Evolutionary conservation across 2,797 vertebrate species (phyloP).

Genomic region (Caiman crocodilus): DNA sequence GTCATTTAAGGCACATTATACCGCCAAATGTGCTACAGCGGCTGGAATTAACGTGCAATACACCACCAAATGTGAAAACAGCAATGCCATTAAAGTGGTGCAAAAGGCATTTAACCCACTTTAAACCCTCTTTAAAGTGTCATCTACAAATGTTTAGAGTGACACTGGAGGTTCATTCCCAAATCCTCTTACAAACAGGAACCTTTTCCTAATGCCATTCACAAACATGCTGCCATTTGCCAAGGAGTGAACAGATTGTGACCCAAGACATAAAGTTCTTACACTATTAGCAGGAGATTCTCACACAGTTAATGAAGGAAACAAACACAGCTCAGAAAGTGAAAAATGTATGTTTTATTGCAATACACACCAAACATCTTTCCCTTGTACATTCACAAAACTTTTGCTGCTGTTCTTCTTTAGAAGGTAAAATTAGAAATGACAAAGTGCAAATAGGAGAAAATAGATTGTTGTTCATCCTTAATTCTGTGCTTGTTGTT

Average conservation of each 20-base stretch:
- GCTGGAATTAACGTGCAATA: no score
- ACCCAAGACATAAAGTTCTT: background rate
- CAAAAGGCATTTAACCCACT: no score
- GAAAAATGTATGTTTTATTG: background rate
- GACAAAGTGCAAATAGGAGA: background rate
- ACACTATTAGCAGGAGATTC: background rate
- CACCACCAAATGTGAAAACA: no score
- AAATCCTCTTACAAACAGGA: background rate
- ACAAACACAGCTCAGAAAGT: background rate
- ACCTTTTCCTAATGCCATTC: background rate
- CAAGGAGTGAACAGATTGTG: rapidly evolving
- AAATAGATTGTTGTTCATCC: background rate
- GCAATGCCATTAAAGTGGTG: no score
- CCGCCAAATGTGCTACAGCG: no score
- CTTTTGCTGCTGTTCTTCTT: background rate
- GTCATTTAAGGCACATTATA: no score
- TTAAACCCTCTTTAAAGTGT: no score
- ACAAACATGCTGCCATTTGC: background rate
- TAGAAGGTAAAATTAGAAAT: background rate
- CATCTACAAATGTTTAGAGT: background rate
- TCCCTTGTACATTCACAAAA: background rate
- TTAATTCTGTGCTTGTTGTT: background rate
- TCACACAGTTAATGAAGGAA: background rate
- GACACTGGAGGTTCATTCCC: background rate
- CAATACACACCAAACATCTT: rapidly evolving